phyloP scores from a whole-genome alignment of 2,888 invertebrate genomes.

The Macrophya annulata region DNA sequence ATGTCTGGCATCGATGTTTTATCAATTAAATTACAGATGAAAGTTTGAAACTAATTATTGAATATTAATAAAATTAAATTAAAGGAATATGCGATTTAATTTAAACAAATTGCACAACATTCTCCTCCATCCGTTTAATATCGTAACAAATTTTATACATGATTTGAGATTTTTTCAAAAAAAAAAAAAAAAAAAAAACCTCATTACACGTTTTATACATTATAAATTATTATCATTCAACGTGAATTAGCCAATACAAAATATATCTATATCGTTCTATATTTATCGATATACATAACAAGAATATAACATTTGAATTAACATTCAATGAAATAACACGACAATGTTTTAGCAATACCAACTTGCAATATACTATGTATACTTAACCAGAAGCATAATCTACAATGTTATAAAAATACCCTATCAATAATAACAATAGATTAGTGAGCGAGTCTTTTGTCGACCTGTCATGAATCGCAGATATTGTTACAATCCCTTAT shows the following conservation, averaged over 20 bases:
- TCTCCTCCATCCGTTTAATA: slow-evolving; percentile 32
- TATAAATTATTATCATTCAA: slow-evolving; percentile 23
- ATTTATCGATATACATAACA: slow-evolving; percentile 36
- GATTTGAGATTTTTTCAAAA: not conserved
- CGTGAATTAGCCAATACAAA: slow-evolving; percentile 20
- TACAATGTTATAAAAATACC: slow-evolving; percentile 31
- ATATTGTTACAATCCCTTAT: not conserved
- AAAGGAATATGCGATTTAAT: slow-evolving; percentile 47
- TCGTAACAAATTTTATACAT: slow-evolving; percentile 43
- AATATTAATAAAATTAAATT: slow-evolving; percentile 57
- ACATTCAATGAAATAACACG: slow-evolving; percentile 7
- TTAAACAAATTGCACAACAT: not conserved
- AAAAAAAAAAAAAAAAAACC: not conserved
- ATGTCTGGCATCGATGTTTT: slow-evolving; percentile 32
- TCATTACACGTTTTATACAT: not conserved
- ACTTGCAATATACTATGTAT: not conserved
- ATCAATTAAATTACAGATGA: slow-evolving; percentile 53
- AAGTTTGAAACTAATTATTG: slow-evolving; percentile 52
- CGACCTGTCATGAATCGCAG: not conserved
- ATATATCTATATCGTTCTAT: slow-evolving; percentile 17
- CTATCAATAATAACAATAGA: slow-evolving; percentile 37
- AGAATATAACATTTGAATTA: slow-evolving; percentile 22
- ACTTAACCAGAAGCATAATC: slow-evolving; percentile 1
- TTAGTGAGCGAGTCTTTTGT: slow-evolving; percentile 15
- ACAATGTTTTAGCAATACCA: not conserved